phyloP scores from a whole-genome alignment of 2,888 invertebrate species.

The Dendrolimus pini region DNA sequence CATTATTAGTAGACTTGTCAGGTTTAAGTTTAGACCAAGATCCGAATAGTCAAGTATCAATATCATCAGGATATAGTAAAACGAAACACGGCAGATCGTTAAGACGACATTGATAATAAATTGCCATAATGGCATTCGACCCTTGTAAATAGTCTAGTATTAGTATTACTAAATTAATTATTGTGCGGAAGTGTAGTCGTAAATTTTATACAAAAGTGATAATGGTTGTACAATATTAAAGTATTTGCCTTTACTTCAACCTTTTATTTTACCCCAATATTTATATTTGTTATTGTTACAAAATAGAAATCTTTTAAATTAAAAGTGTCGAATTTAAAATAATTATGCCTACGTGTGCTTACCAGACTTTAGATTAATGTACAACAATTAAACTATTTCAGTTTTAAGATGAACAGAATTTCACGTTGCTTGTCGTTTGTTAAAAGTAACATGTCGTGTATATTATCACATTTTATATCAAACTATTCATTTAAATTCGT shows the following conservation, averaged over 20 bases:
- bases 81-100: slow-evolving; percentile 68
- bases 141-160: slow-evolving; percentile 69
- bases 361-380: too few relatives aligned
- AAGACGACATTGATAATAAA: slow-evolving; percentile 48
- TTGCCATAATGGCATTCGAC: slow-evolving; percentile 33
- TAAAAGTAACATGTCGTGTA: too few relatives aligned
- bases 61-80: slow-evolving; percentile 72
- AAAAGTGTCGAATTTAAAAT: not conserved
- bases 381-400: too few relatives aligned
- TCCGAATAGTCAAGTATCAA: slow-evolving; percentile 57
- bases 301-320: not conserved
- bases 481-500: too few relatives aligned
- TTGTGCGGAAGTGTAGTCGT: slow-evolving; percentile 62
- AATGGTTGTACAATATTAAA: slow-evolving; percentile 71
- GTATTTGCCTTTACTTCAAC: slow-evolving; percentile 37
- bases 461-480: too few relatives aligned
- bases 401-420: too few relatives aligned
- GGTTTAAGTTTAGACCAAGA: slow-evolving; percentile 56
- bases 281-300: not conserved
- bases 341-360: too few relatives aligned
- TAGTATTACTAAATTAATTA: slow-evolving; percentile 72
- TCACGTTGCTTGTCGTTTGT: too few relatives aligned
- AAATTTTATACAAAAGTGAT: slow-evolving; percentile 64
- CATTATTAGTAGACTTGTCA: slow-evolving; percentile 69
- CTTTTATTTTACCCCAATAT: slow-evolving; percentile 17